These are phyloP conservation scores for Andrena marginata DNA, from an alignment of 2,888 invertebrate species.

Conservation along the genomic window DNA sequence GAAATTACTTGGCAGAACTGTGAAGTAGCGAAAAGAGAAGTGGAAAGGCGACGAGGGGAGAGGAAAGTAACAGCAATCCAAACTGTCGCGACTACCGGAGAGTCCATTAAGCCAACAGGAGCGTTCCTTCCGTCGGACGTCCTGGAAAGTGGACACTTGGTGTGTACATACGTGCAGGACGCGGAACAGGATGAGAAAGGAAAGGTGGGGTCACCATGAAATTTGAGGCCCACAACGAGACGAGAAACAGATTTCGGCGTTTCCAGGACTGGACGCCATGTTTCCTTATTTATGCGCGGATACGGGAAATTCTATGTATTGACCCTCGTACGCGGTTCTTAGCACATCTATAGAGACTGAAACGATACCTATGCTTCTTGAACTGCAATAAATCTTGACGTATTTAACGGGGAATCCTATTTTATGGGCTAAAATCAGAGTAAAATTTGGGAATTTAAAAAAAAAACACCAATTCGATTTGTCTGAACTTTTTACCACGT, in stretches of 20 bases:
- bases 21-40: conserved; percentile 3
- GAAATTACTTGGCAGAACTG: background rate
- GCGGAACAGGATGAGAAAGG: conserved; percentile 58
- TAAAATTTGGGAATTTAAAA: no score
- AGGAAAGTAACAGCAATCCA: conserved; percentile 36
- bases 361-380: background rate
- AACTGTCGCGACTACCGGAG: conserved; percentile 57
- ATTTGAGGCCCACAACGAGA: conserved; percentile 71
- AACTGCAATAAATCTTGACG: conserved; percentile 3
- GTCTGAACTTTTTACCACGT: no score
- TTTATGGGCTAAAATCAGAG: no score
- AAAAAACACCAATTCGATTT: no score
- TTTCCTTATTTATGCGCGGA: conserved; percentile 40
- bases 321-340: background rate
- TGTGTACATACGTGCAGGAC: conserved; percentile 58
- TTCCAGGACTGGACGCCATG: conserved; percentile 49
- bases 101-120: conserved; percentile 68
- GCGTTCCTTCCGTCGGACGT: conserved; percentile 79
- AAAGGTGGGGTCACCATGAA: conserved; percentile 66
- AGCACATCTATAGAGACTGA: background rate
- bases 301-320: conserved; percentile 33
- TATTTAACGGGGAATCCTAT: no score
- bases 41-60: background rate
- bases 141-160: conserved; percentile 69
- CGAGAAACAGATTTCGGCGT: conserved; percentile 77